Conservation (phyloP, 1,140 invertebrate species). For the Nixonia krombeini region DNA sequence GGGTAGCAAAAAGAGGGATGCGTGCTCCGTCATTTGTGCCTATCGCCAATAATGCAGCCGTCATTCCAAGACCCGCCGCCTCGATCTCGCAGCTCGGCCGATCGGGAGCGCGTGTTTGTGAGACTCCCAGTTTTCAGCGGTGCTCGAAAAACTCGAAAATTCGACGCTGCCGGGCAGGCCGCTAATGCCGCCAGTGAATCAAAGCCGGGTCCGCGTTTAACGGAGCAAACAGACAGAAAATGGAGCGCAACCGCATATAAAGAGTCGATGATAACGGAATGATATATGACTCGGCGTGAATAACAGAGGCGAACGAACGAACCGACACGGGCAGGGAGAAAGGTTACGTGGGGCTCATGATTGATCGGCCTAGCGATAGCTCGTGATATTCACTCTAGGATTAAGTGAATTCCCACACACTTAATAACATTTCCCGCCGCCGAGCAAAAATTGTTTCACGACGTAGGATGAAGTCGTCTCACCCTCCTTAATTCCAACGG, state of each 20-base stretch:
- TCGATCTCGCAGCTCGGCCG: no score
- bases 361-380: conserved; percentile 69
- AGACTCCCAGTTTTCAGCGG: no score
- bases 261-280: conserved; percentile 74
- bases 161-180: no score
- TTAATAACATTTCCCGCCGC: conserved; percentile 58
- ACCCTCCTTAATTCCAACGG: no score
- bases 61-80: no score
- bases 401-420: conserved; percentile 70
- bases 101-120: no score
- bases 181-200: conserved; percentile 69
- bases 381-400: conserved; percentile 67
- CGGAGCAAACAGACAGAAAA: conserved; percentile 73
- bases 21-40: conserved; percentile 33
- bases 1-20: conserved; percentile 41
- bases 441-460: background rate
- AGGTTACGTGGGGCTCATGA: conserved; percentile 56
- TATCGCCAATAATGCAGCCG: conserved; percentile 42
- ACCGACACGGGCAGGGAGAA: conserved; percentile 42
- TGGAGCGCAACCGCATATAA: conserved; percentile 73
- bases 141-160: conserved; percentile 61
- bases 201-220: conserved; percentile 64
- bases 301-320: conserved; percentile 53
- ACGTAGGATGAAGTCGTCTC: no score
- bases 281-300: conserved; percentile 70